A percentile compares a stretch with the other conserved stretches of the same genome.
Conservation (phyloP, 2,888 invertebrate genomes). For the Cistogaster globosa region DNA sequence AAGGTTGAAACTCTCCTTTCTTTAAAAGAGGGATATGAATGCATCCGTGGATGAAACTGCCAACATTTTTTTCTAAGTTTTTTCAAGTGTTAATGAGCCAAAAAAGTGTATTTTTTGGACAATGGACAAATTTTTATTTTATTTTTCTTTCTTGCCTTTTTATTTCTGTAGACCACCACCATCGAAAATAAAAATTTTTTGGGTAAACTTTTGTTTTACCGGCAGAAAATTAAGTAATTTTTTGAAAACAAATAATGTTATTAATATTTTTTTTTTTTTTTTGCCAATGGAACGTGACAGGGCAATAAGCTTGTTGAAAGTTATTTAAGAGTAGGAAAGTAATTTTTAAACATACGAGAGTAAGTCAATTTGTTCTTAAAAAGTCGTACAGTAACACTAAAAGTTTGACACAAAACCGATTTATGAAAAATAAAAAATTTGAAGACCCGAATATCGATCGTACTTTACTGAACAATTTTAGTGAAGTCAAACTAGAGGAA, state of each 20-base stretch:
- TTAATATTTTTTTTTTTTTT: background rate
- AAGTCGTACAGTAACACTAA: too few species aligned
- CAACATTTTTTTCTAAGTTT: background rate
- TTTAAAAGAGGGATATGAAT: background rate
- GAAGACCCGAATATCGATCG: too few species aligned
- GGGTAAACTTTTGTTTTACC: slow-evolving; percentile 4
- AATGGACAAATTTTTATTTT: background rate
- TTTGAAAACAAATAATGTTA: slow-evolving; percentile 41
- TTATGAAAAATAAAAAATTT: too few species aligned
- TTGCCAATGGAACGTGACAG: slow-evolving; percentile 41
- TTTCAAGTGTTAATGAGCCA: slow-evolving; percentile 68
- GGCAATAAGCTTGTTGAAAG: slow-evolving; percentile 23
- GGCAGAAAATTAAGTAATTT: slow-evolving; percentile 64
- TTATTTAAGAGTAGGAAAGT: background rate
- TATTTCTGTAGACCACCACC: slow-evolving; percentile 60
- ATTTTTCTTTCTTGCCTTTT: background rate
- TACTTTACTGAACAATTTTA: too few species aligned
- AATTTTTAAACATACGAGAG: background rate
- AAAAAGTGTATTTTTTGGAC: slow-evolving; percentile 23
- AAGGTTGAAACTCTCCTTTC: slow-evolving; percentile 15
- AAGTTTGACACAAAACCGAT: too few species aligned
- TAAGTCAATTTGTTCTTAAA: too few species aligned
- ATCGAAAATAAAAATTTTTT: slow-evolving; percentile 13
- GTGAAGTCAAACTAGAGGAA: too few species aligned
- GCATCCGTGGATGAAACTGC: background rate